A percentile compares a stretch with the other conserved stretches of the same genome.
These are phyloP conservation scores for Andrena chrysosceles DNA, from an alignment of 2,888 invertebrate species.

Conservation along the genomic window DNA sequence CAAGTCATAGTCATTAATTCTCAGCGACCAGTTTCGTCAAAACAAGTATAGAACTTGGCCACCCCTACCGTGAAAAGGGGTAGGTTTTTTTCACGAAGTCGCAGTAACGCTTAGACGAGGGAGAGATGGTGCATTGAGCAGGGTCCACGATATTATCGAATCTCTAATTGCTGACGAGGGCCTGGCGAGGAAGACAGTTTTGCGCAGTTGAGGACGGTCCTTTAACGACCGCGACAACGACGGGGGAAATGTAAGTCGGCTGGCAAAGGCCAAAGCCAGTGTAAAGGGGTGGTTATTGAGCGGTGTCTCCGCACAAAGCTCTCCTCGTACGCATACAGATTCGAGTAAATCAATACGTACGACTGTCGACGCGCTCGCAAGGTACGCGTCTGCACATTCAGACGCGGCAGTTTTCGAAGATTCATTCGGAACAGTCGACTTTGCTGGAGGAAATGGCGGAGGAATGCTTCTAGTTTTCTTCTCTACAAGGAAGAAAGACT, in stretches of 20 bases:
- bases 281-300: slow-evolving; percentile 77
- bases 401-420: slow-evolving; percentile 22
- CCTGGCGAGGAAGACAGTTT: slow-evolving; percentile 22
- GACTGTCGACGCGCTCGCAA: slow-evolving; percentile 56
- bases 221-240: slow-evolving; percentile 57
- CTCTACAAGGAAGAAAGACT: too few species aligned
- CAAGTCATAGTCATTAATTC: too few species aligned
- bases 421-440: slow-evolving; percentile 19
- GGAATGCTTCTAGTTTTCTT: too few species aligned
- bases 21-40: too few species aligned
- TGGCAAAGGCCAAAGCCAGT: slow-evolving; percentile 76
- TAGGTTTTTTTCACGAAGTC: not conserved
- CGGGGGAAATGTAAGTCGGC: slow-evolving; percentile 68
- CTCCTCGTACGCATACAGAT: slow-evolving; percentile 67
- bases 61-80: too few species aligned
- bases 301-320: slow-evolving; percentile 78
- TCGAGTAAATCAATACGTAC: slow-evolving; percentile 59
- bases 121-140: not conserved
- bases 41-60: too few species aligned
- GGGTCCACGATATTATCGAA: not conserved
- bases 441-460: not conserved
- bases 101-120: not conserved
- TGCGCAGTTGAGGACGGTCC: slow-evolving; percentile 42
- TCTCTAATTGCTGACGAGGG: slow-evolving; percentile 32
- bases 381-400: slow-evolving; percentile 45